Conservation (phyloP, 2,797 vertebrate species). For the Glossophaga mutica region DNA sequence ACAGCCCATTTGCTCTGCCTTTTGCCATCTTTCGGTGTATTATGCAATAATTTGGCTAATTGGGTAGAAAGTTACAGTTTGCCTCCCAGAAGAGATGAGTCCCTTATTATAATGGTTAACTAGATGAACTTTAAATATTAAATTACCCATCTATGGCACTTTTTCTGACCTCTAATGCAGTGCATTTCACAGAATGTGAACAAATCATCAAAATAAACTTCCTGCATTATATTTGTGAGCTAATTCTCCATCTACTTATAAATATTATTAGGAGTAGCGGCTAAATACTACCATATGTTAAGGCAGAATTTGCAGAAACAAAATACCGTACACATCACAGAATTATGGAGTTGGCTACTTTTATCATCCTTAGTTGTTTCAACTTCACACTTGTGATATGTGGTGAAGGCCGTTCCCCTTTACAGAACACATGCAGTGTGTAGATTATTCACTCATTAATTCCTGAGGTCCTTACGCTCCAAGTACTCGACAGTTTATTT, state of each 20-base stretch:
- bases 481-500: constrained; percentile 42
- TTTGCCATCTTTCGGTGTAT: constrained; percentile 63
- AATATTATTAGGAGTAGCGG: constrained; percentile 66
- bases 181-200: constrained; percentile 58
- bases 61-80: constrained; percentile 49
- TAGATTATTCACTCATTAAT: constrained; percentile 70
- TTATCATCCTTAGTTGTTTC: constrained; percentile 49
- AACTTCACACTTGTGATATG: constrained; percentile 11
- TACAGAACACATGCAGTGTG: neutral
- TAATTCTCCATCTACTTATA: constrained; percentile 70
- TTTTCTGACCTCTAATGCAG: constrained; percentile 43
- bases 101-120: constrained; percentile 38
- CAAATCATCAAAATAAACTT: constrained; percentile 57
- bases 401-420: neutral
- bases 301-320: constrained; percentile 30
- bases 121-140: constrained; percentile 45
- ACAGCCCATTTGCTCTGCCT: constrained; percentile 47
- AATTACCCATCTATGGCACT: constrained; percentile 29
- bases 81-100: constrained; percentile 17
- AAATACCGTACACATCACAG: constrained; percentile 47
- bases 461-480: constrained; percentile 27
- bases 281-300: constrained; percentile 69
- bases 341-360: constrained; percentile 45
- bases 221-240: constrained; percentile 44
- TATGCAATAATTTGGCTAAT: constrained; percentile 63